Evolutionary conservation across 2,888 invertebrate genomes (phyloP), one percentile per base, ranked within the genome.

Genomic region (Unio delphinus): DNA sequence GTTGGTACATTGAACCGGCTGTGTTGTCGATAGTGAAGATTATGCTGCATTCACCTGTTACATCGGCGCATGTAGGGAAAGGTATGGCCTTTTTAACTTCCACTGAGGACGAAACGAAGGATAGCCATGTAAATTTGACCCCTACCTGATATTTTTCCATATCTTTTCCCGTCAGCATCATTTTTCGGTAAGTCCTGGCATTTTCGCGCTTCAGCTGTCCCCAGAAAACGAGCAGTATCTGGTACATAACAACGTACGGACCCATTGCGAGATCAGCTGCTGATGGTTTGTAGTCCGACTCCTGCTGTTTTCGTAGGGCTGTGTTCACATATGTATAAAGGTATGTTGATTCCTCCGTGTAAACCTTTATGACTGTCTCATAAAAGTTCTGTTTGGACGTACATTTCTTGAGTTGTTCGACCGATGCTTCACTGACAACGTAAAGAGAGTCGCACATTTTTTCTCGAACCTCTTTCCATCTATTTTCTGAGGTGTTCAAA

Each of bases 21-120:
- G 65, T 65, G 57, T 80, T 80, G 54, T 78, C 71, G 28, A 80
- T 74, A 0, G 55, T 67, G 58, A 80, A 78, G 6, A 74, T 61
- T 1, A 75, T 67, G 5, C 54, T 34, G 20, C 58, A 55, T 3
- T 73, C 69, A 4, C 73, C 75, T 23, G 59, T 61, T 11, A 64
- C 58, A 8, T 63, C 30, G 55, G 45, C 67, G 55, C 57, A 59
- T 7, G 74, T 69, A 34, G 72, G 71, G 63, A 74, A 74, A 7
- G 69, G 61, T 0, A 45, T 18, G 4, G 74, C 72, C 54, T 67
- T 64, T 4, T n/a, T 20, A n/a, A 11, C 28, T 20, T 63, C n/a
- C 20, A 72, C 60, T 15, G 74, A 69, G 6, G 72, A 70, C 20
- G 74, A 75, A 3, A 75, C 72, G 55, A 75, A 65, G 2, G 74